phyloP scores from a whole-genome alignment of 2,888 invertebrate genomes.

The Idaea aversata region DNA sequence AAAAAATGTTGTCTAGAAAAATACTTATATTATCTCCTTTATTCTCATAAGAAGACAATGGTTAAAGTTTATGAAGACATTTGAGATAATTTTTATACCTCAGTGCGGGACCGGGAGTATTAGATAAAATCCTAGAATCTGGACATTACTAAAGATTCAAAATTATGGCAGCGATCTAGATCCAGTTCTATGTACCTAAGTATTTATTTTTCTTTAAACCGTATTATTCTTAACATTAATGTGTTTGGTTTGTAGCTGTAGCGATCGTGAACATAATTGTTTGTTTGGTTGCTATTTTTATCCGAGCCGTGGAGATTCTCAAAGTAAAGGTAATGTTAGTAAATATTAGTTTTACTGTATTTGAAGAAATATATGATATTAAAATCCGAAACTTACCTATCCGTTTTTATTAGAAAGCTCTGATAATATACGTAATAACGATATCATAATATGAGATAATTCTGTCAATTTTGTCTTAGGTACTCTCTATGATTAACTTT shows the following conservation, averaged over 20 bases:
- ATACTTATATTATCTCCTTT: background rate
- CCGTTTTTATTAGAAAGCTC: no score
- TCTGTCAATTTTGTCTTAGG: no score
- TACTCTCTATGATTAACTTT: no score
- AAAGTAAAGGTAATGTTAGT: background rate
- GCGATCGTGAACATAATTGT: background rate
- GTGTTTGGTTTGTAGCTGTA: background rate
- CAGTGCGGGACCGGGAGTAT: background rate
- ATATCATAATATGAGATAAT: no score
- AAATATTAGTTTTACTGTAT: background rate
- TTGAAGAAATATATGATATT: no score
- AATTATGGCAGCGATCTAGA: background rate
- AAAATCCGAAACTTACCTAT: no score
- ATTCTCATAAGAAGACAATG: constrained; percentile 11
- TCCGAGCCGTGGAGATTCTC: background rate
- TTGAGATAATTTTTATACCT: background rate
- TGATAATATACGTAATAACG: no score
- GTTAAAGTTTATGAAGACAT: background rate
- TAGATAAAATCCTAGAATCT: background rate
- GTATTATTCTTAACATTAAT: background rate
- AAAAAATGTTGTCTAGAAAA: background rate
- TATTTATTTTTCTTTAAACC: background rate
- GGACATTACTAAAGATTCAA: background rate
- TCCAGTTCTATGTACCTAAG: background rate
- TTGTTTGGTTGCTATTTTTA: background rate